Conservation (phyloP, 2,797 vertebrate species). For the Rhadinocentrus ornatus region DNA sequence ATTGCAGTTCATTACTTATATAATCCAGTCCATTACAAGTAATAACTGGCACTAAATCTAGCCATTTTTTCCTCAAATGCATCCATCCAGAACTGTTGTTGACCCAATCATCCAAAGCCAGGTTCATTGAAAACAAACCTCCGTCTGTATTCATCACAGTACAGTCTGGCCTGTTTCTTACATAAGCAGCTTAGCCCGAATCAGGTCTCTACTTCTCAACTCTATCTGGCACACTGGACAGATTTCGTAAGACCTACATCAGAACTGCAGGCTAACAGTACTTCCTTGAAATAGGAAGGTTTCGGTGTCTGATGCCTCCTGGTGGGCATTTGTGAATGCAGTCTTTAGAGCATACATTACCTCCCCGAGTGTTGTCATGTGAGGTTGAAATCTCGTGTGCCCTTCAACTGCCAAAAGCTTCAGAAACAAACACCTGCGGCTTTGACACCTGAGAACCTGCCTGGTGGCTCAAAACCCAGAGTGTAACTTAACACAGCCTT, state of each 20-base stretch:
- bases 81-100: conserved; percentile 21
- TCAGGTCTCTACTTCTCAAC: conserved; percentile 39
- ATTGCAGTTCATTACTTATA: conserved; percentile 22
- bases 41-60: conserved; percentile 17
- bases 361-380: conserved; percentile 30
- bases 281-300: background rate
- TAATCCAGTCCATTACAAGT: conserved; percentile 30
- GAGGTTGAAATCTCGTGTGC: conserved; percentile 59
- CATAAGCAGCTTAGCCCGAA: conserved; percentile 67
- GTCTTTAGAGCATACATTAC: background rate
- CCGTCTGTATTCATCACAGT: conserved; percentile 52
- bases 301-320: conserved; percentile 65
- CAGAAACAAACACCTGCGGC: conserved; percentile 55
- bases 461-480: conserved; percentile 37
- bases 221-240: conserved; percentile 47
- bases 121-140: conserved; percentile 51
- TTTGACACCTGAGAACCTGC: conserved; percentile 66
- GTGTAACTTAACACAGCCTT: conserved; percentile 43
- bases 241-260: conserved; percentile 47
- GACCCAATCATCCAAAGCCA: conserved; percentile 37
- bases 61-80: conserved; percentile 17
- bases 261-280: conserved; percentile 5
- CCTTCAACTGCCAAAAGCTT: conserved; percentile 56
- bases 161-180: conserved; percentile 72
- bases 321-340: conserved; percentile 49